Base-by-base conservation (phyloP, 2,113 vertebrate genomes). In the Pyxicephalus adspersus region DNA sequence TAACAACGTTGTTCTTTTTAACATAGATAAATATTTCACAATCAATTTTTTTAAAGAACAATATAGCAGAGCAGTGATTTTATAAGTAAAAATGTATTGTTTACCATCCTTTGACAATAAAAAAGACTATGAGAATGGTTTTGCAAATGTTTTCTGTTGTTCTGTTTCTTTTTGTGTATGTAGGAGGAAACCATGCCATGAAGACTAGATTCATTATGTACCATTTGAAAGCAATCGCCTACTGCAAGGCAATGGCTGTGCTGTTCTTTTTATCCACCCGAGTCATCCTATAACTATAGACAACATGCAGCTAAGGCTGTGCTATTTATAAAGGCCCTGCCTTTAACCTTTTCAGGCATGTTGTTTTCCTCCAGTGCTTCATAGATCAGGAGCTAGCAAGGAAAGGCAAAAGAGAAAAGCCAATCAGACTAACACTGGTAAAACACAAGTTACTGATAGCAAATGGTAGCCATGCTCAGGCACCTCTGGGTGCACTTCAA, bases 171-270 rank as follows among this genome's bases (percentile, higher is more conserved):
- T 28, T 68, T 68, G 52, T 68, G 64, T 25, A 34, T 45, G 64
- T 79, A 79, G 77, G 77, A 57, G 51, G 64, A 54, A 77, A 51
- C 7, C 45, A 50, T 29, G 20, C 54, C 54, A 45, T 50, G 26
- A 11, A 19, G 16, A 52, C 26, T 64, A 22, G 51, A 67, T 79
- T 34, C 65, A 79, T 80, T 78, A 66, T 67, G 17, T 38, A 23
- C 28, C 9, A 29, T 71, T 52, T 63, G 66, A 80, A 71, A 80
- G 55, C 66, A 71, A 63, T 71, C 66, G 55, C 77, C 77, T 66
- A 71, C 77, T 80, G 25, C 76, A 78, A 20, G 64, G 52, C 64
- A 78, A 67, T 71, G 31, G 26, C 57, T 71, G 66, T 80, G 55
- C 16, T 66, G 52, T 23, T 58, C 54, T 71, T 71, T 72, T 57